phyloP scores from a whole-genome alignment of 2,888 invertebrate species.

The Strigamia crassipes region DNA sequence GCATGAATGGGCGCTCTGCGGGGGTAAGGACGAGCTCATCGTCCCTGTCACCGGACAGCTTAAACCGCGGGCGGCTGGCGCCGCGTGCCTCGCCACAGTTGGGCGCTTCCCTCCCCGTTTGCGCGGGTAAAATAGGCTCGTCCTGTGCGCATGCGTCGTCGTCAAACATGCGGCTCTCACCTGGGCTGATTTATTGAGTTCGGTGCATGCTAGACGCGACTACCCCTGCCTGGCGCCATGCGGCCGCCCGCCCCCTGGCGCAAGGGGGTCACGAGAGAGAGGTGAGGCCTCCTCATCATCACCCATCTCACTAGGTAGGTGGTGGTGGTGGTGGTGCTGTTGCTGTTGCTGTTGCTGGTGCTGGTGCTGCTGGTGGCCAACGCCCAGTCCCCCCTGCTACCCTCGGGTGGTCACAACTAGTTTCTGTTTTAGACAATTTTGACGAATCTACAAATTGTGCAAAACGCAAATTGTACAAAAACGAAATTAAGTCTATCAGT shows the following conservation, averaged over 20 bases:
- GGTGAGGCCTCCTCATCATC: constrained; percentile 30
- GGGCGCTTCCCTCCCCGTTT: background rate
- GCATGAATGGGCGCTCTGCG: background rate
- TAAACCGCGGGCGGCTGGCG: constrained; percentile 24
- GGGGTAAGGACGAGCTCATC: background rate
- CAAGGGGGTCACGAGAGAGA: constrained; percentile 20
- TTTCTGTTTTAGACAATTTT: background rate
- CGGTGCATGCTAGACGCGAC: constrained; percentile 5
- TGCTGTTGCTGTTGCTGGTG: no score
- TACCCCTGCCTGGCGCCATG: constrained; percentile 32
- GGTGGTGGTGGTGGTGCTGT: no score
- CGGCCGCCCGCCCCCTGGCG: constrained; percentile 18
- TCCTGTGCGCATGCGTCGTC: background rate
- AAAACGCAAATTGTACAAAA: no score
- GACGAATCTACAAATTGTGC: background rate
- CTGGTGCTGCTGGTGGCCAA: background rate
- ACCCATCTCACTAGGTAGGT: constrained; percentile 31
- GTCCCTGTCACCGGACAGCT: constrained; percentile 22
- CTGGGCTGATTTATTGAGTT: constrained; percentile 34
- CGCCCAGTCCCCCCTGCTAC: background rate
- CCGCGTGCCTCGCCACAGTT: background rate
- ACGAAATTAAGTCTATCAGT: no score
- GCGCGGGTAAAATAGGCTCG: constrained; percentile 1
- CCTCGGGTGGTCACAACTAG: constrained; percentile 21
- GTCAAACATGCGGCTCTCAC: constrained; percentile 11